phyloP scores from a whole-genome alignment of 2,888 invertebrate species.

The Diachrysia chrysitis region DNA sequence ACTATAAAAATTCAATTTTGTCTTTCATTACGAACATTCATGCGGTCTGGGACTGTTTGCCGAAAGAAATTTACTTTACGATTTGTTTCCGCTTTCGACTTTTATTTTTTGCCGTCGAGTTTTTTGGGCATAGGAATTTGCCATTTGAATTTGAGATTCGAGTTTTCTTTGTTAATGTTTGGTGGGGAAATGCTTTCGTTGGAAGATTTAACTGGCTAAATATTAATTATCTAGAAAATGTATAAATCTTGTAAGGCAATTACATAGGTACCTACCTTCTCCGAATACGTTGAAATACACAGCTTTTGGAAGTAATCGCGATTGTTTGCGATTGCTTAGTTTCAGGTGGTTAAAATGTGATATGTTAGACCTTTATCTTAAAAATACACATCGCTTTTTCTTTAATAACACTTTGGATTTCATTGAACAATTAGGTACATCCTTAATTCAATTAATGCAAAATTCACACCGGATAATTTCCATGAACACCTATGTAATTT shows the following conservation, averaged over 20 bases:
- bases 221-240: no score
- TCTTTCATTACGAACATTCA: constrained; percentile 48
- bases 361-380: no score
- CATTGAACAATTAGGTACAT: no score
- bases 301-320: no score
- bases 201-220: background rate
- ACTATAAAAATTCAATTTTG: constrained; percentile 58
- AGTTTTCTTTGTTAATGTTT: constrained; percentile 11
- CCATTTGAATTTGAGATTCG: constrained; percentile 24
- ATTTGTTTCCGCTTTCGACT: constrained; percentile 46
- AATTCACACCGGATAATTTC: constrained; percentile 29
- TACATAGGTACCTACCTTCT: no score
- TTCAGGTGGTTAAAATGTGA: no score
- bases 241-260: no score
- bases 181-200: background rate
- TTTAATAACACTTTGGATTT: no score
- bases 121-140: background rate
- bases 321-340: no score
- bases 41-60: constrained; percentile 35
- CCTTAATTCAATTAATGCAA: no score
- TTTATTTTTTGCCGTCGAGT: constrained; percentile 15
- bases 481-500: constrained; percentile 27
- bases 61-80: constrained; percentile 48
- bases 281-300: no score
- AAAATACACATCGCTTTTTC: no score